Evolutionary conservation across 2,888 invertebrate genomes (phyloP).

Genomic region (Scotopteryx bipunctaria): DNA sequence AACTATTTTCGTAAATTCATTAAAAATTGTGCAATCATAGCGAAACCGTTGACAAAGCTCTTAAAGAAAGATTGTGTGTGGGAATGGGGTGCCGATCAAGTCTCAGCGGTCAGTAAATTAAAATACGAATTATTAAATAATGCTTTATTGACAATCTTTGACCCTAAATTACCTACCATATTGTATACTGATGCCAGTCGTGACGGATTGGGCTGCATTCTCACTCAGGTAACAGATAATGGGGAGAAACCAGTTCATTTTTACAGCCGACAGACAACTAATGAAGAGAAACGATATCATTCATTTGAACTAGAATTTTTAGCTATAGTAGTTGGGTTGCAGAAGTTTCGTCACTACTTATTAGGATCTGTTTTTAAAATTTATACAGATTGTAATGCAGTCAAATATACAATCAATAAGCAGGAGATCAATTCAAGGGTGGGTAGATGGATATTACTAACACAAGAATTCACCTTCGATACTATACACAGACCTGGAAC

Average conservation of each 20-base stretch:
- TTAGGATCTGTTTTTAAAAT: background rate
- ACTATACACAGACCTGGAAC: constrained; percentile 31
- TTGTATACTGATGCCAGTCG: constrained; percentile 5
- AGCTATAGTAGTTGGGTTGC: constrained; percentile 20
- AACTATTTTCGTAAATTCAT: constrained; percentile 49
- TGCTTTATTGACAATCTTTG: background rate
- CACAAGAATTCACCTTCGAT: constrained; percentile 37
- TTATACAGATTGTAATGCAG: constrained; percentile 5
- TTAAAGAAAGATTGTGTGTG: constrained; percentile 34
- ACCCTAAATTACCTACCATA: background rate
- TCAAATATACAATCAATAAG: constrained; percentile 22
- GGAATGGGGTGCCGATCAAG: constrained; percentile 22
- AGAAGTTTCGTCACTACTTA: constrained; percentile 4
- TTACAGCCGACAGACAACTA: constrained; percentile 18
- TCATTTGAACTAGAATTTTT: constrained; percentile 39
- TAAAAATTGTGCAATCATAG: constrained; percentile 40
- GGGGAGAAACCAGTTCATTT: constrained; percentile 14
- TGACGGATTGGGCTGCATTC: background rate
- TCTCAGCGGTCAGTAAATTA: constrained; percentile 19
- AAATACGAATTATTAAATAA: constrained; percentile 6
- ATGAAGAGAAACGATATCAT: constrained; percentile 17
- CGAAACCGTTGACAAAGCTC: constrained; percentile 40
- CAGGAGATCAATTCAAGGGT: constrained; percentile 41
- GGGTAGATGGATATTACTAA: constrained; percentile 36
- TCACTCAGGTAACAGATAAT: background rate